phyloP scores from a whole-genome alignment of 2,888 invertebrate species.

The Tinea semifulvella region DNA sequence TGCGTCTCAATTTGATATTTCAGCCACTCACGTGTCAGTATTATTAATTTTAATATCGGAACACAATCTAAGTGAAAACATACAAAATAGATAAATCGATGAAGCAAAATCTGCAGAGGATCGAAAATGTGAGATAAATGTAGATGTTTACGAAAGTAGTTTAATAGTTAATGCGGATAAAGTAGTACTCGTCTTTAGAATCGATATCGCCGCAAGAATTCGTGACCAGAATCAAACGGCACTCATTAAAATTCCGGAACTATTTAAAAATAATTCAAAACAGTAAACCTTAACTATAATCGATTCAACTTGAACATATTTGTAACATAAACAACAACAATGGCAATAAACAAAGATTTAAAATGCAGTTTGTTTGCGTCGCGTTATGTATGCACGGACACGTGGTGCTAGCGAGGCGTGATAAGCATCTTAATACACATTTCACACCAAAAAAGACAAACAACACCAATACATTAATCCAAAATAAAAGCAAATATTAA shows the following conservation, averaged over 20 bases:
- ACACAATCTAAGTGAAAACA: too few relatives aligned
- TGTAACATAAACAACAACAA: constrained; percentile 4
- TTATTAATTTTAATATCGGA: too few relatives aligned
- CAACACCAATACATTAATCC: not conserved
- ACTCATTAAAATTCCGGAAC: not conserved
- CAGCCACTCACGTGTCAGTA: too few relatives aligned
- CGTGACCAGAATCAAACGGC: not conserved
- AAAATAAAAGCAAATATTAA: not conserved
- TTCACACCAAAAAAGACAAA: not conserved
- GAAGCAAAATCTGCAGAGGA: too few relatives aligned
- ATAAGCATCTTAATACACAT: not conserved
- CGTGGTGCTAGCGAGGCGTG: not conserved
- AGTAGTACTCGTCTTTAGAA: not conserved
- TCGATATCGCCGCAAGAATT: not conserved
- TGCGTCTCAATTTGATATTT: too few relatives aligned
- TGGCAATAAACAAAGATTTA: not conserved
- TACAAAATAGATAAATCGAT: too few relatives aligned
- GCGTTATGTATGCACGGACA: constrained; percentile 5
- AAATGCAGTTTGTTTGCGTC: constrained; percentile 3
- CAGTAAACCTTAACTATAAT: not conserved
- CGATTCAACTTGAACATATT: not conserved
- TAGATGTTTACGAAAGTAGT: too few relatives aligned
- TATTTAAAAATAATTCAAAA: not conserved
- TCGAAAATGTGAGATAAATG: too few relatives aligned
- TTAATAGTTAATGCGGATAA: not conserved